A percentile compares a stretch with the other conserved stretches of the same genome.
These are phyloP conservation scores for Progne subis DNA, from an alignment of 2,113 vertebrate species.

Conservation along the genomic window DNA sequence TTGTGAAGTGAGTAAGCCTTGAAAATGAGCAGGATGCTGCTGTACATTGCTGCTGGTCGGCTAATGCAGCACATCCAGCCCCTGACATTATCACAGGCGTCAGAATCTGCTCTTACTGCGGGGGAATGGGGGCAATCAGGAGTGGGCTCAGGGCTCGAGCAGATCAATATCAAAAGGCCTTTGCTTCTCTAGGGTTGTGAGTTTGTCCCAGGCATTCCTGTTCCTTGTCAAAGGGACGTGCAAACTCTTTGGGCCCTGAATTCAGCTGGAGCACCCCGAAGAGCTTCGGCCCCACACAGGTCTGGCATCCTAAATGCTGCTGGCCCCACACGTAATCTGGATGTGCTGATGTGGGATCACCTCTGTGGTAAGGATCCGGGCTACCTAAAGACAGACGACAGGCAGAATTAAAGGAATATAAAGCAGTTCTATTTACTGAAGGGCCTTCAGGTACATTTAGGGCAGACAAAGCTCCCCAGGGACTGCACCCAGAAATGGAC, in stretches of 20 bases:
- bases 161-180: neutral
- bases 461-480: neutral
- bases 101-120: slow-evolving; percentile 6
- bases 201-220: neutral
- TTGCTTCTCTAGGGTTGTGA: neutral
- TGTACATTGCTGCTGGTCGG: neutral
- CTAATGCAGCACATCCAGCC: slow-evolving; percentile 7
- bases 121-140: slow-evolving; percentile 20
- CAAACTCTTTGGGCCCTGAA: neutral
- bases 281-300: neutral
- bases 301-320: neutral
- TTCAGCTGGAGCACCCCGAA: neutral
- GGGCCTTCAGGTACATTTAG: neutral
- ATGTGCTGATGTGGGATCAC: neutral
- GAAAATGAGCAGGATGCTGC: neutral
- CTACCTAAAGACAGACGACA: neutral
- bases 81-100: slow-evolving; percentile 1
- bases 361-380: neutral
- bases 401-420: neutral
- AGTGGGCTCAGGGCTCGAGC: neutral
- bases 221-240: neutral
- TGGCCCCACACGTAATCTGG: fast-evolving
- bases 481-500: neutral
- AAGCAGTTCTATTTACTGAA: fast-evolving
- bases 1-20: slow-evolving; percentile 17